These are phyloP conservation scores for Agrochola litura DNA, from an alignment of 2,888 invertebrate genomes.

Conservation along the genomic window DNA sequence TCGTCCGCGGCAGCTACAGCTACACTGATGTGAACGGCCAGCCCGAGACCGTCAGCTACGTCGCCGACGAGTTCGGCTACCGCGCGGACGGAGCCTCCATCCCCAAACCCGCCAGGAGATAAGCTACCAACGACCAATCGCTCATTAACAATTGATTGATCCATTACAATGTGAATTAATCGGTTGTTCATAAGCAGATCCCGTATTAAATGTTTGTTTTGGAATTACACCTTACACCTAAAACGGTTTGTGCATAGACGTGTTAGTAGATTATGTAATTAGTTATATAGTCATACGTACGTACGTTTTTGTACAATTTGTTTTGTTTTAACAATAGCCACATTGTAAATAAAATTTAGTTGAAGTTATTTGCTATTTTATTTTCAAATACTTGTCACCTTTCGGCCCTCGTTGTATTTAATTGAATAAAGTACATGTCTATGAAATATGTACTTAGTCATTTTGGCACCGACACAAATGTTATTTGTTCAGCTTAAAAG, in stretches of 20 bases:
- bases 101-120: constrained; percentile 85
- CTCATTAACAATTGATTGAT: constrained; percentile 61
- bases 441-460: background rate
- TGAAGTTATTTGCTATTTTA: constrained; percentile 18
- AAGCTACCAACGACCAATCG: constrained; percentile 50
- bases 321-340: constrained; percentile 19
- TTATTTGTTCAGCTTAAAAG: background rate
- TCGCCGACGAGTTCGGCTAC: constrained; percentile 92
- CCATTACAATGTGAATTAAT: constrained; percentile 19
- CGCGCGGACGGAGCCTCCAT: constrained; percentile 91
- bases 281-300: constrained; percentile 30
- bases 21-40: constrained; percentile 90
- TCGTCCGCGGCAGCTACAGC: constrained; percentile 90
- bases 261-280: constrained; percentile 19
- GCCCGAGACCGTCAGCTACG: constrained; percentile 86
- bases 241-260: constrained; percentile 21
- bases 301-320: constrained; percentile 24
- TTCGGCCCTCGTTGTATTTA: background rate
- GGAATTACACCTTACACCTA: constrained; percentile 7
- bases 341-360: constrained; percentile 36
- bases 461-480: background rate
- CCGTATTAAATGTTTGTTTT: constrained; percentile 12
- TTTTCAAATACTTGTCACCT: background rate
- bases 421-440: too few relatives aligned
- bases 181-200: constrained; percentile 31